These are phyloP conservation scores for Oryzias melastigma DNA, from an alignment of 2,113 vertebrate species.

Conservation along the genomic window DNA sequence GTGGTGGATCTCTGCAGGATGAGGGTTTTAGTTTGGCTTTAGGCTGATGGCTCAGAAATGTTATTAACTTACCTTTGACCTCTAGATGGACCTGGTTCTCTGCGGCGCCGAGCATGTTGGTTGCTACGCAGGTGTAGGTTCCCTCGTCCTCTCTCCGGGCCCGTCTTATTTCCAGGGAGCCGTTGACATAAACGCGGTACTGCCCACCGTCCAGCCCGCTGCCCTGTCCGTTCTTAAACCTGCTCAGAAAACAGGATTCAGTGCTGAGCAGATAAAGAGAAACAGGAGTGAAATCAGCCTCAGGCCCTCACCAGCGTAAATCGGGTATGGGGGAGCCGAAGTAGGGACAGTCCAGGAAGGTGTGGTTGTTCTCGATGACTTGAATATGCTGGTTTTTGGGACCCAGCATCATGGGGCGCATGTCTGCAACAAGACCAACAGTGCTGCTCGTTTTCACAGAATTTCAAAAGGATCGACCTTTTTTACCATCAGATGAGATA, in stretches of 20 bases:
- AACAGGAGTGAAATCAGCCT: too few species aligned
- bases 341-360: constrained; percentile 90
- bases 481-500: too few species aligned
- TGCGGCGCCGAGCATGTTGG: constrained; percentile 86
- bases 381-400: constrained; percentile 89
- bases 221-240: constrained; percentile 98
- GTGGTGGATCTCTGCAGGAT: too few species aligned
- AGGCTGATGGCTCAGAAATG: too few species aligned
- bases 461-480: too few species aligned
- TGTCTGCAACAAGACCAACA: constrained; percentile 73
- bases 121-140: constrained; percentile 95
- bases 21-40: too few species aligned
- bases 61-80: constrained; percentile 88
- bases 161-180: constrained; percentile 88
- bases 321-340: constrained; percentile 94
- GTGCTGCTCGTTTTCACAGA: not conserved
- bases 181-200: constrained; percentile 88
- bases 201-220: constrained; percentile 92
- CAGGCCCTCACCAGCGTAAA: constrained; percentile 87
- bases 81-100: constrained; percentile 92
- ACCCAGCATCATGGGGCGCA: constrained; percentile 85
- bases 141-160: constrained; percentile 89
- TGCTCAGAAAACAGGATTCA: constrained; percentile 41
- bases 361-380: constrained; percentile 89
- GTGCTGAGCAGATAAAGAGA: not conserved